Percentiles rank a stretch among this genome's conserved stretches.
Conservation (phyloP, 2,888 invertebrate species). For the Acutogordius australiensis region DNA sequence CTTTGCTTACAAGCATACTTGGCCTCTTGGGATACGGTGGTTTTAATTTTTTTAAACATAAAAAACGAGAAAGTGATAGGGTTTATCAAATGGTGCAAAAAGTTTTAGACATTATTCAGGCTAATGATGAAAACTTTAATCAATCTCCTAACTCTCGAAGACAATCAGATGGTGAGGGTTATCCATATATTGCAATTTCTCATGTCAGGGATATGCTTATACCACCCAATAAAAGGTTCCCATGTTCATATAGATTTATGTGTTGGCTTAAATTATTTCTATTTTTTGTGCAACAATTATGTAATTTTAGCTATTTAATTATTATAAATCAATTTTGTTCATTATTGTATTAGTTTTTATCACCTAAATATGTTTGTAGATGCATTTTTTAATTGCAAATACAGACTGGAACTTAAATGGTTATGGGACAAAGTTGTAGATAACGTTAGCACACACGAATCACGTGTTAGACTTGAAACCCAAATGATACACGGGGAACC, state of each 20-base stretch:
- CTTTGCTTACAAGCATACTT: not conserved
- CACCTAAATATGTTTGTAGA: too few relatives aligned
- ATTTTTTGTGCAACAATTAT: not conserved
- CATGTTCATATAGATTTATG: too few relatives aligned
- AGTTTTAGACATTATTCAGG: not conserved
- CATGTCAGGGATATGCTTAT: not conserved
- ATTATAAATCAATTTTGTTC: not conserved
- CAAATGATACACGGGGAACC: constrained; percentile 8
- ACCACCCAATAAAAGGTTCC: not conserved
- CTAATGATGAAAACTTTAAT: not conserved
- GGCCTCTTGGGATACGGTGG: not conserved
- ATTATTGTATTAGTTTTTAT: too few relatives aligned
- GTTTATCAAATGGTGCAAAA: constrained; percentile 5
- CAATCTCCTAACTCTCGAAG: not conserved
- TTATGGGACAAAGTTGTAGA: not conserved
- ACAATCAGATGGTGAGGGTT: not conserved
- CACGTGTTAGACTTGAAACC: not conserved
- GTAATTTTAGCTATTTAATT: not conserved
- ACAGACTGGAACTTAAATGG: not conserved
- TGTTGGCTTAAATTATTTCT: not conserved
- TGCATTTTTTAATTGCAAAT: too few relatives aligned
- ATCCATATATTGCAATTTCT: not conserved
- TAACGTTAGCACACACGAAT: not conserved
- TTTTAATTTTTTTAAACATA: not conserved
- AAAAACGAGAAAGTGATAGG: not conserved